A percentile compares a stretch with the other conserved stretches of the same genome.
Evolutionary conservation across 2,888 invertebrate genomes (phyloP).

Genomic region (Agonum fuliginosum): DNA sequence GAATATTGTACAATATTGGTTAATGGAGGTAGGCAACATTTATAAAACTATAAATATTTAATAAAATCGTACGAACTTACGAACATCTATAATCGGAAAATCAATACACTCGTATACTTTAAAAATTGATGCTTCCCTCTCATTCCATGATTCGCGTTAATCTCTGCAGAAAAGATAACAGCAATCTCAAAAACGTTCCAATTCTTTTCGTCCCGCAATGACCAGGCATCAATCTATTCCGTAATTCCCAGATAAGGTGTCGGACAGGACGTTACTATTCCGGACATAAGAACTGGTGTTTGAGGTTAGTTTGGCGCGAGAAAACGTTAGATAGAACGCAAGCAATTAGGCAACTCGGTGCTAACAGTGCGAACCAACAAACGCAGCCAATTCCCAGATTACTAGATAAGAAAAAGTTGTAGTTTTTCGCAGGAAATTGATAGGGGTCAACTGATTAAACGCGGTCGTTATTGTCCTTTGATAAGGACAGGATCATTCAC

Average conservation of each 20-base stretch:
- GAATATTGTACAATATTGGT: too few species aligned
- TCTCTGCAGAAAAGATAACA: not conserved
- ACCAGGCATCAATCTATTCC: constrained; percentile 53
- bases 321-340: constrained; percentile 50
- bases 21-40: too few species aligned
- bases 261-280: constrained; percentile 31
- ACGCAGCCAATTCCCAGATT: constrained; percentile 49
- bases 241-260: constrained; percentile 49
- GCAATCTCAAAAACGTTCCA: constrained; percentile 6
- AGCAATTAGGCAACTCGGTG: constrained; percentile 50
- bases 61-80: too few species aligned
- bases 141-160: not conserved
- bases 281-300: constrained; percentile 25
- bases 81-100: too few species aligned
- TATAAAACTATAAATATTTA: not conserved
- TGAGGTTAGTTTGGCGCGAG: constrained; percentile 31
- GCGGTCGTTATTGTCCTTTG: not conserved
- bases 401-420: constrained; percentile 51
- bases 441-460: constrained; percentile 48
- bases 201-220: constrained; percentile 34
- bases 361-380: constrained; percentile 33
- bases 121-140: too few species aligned
- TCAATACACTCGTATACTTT: too few species aligned
- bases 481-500: not conserved
- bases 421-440: constrained; percentile 57